Evolutionary conservation across 2,113 vertebrate genomes (phyloP).

Genomic region (Cisticola juncidis): DNA sequence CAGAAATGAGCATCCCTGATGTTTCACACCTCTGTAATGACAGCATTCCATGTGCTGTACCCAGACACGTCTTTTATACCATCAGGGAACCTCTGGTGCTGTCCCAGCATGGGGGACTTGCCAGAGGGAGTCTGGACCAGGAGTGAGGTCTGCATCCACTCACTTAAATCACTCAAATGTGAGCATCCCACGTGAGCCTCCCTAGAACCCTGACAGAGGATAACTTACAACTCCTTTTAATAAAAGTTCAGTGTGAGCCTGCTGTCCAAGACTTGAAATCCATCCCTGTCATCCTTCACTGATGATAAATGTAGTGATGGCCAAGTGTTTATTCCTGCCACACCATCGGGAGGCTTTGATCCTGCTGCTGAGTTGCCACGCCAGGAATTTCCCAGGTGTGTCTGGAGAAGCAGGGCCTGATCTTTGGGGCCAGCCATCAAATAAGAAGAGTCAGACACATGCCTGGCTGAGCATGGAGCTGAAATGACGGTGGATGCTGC

Average conservation of each 20-base stretch:
- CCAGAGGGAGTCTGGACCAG: background rate
- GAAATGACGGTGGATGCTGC: background rate
- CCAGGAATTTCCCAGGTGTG: background rate
- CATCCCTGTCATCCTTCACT: accelerated
- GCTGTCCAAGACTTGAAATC: background rate
- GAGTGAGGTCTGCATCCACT: background rate
- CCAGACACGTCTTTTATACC: background rate
- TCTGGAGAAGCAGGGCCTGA: background rate
- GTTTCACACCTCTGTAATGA: background rate
- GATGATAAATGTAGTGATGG: background rate
- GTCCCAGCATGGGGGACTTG: background rate
- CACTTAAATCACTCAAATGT: background rate
- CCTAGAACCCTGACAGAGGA: background rate
- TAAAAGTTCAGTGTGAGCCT: background rate
- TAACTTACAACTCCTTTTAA: background rate
- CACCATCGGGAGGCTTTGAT: background rate
- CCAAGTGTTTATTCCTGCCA: background rate
- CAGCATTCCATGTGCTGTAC: background rate
- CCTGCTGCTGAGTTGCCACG: background rate
- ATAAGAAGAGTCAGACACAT: background rate
- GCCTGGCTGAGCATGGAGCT: background rate
- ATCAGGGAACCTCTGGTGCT: background rate
- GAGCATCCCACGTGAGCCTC: background rate
- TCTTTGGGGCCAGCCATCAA: background rate
- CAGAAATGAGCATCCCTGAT: background rate